Evolutionary conservation across 2,113 vertebrate genomes (phyloP).

Genomic region (Macquaria ambigua): DNA sequence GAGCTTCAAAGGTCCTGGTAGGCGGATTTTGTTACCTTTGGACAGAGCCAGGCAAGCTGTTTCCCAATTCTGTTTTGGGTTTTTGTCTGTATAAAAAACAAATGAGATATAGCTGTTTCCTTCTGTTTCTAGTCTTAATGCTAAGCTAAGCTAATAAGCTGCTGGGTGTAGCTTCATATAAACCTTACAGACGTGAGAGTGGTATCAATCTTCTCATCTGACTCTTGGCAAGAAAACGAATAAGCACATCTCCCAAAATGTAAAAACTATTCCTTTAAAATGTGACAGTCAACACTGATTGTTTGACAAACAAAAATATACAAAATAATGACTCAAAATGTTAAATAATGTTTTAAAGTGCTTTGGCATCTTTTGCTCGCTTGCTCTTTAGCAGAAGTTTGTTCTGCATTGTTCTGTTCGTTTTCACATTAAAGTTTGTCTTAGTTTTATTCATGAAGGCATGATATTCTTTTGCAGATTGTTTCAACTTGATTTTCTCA

Average conservation of each 20-base stretch:
- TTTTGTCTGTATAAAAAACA: no score
- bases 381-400: constrained; percentile 8
- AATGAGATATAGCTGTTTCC: no score
- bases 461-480: neutral
- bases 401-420: constrained; percentile 27
- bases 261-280: neutral
- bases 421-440: constrained; percentile 21
- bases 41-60: no score
- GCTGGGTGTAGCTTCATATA: no score
- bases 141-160: neutral
- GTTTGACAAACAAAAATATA: neutral
- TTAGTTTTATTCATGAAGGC: constrained; percentile 40
- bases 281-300: neutral
- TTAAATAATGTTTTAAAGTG: constrained; percentile 25
- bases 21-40: neutral
- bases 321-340: neutral
- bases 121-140: neutral
- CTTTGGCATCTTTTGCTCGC: neutral
- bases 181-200: neutral
- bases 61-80: no score
- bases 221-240: neutral
- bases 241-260: neutral
- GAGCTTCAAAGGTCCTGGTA: no score
- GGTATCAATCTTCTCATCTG: neutral
- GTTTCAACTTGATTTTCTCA: constrained; percentile 12